Conservation (phyloP, 2,888 invertebrate genomes). For the Steinernema carpocapsae region DNA sequence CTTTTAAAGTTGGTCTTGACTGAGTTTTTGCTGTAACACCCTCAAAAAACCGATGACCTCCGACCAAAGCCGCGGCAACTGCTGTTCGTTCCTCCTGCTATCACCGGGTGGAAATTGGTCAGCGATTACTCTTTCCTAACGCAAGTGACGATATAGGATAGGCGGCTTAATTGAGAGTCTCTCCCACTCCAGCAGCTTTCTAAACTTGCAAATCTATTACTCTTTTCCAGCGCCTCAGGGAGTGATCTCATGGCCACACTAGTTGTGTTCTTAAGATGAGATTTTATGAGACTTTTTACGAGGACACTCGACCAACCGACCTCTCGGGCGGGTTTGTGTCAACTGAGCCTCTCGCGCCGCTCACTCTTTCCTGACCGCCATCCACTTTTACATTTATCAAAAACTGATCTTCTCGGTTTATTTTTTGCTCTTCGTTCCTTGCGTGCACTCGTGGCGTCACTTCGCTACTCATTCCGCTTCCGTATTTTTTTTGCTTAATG, state of each 20-base stretch:
- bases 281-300: constrained; percentile 10
- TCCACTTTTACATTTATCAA: constrained; percentile 10
- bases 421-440: neutral
- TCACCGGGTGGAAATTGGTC: neutral
- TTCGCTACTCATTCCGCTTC: neutral
- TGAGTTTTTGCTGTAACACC: constrained; percentile 27
- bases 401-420: constrained; percentile 10
- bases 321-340: too few relatives aligned
- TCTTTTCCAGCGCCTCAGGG: neutral
- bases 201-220: neutral
- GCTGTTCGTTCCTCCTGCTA: neutral
- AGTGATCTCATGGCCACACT: neutral
- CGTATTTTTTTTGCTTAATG: neutral
- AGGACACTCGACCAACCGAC: neutral
- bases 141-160: too few relatives aligned
- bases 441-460: neutral
- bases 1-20: too few relatives aligned
- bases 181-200: neutral
- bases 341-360: too few relatives aligned
- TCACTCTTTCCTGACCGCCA: neutral
- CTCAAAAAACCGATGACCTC: constrained; percentile 18
- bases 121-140: too few relatives aligned
- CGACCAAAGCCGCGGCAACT: neutral
- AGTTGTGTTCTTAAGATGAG: neutral
- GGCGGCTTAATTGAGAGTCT: too few relatives aligned